phyloP scores from a whole-genome alignment of 2,888 invertebrate genomes.

The Machimus atricapillus region DNA sequence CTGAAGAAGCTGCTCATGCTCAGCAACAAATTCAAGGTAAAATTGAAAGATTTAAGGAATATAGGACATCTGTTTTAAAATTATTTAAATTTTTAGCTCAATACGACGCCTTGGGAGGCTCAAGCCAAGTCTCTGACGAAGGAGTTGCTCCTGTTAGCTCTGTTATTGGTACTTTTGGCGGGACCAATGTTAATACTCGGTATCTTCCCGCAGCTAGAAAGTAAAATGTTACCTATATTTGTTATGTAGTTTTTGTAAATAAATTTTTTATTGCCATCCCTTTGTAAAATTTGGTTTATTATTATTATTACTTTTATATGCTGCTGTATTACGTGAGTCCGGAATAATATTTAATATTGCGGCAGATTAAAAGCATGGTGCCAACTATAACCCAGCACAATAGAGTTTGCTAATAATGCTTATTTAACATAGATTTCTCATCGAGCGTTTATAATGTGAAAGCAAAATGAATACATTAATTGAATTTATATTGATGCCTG shows the following conservation, averaged over 20 bases:
- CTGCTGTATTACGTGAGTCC: neutral
- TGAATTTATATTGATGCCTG: neutral
- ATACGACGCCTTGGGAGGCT: conserved; percentile 45
- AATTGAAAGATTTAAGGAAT: neutral
- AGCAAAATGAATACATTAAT: neutral
- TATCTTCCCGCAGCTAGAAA: conserved; percentile 21
- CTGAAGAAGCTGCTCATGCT: conserved; percentile 46
- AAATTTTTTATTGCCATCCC: neutral
- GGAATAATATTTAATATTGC: neutral
- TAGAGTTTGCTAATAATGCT: neutral
- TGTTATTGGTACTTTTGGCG: conserved; percentile 43
- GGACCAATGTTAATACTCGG: neutral
- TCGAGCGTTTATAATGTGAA: neutral
- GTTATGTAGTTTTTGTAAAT: conserved; percentile 13
- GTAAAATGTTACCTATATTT: neutral
- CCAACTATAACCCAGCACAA: neutral
- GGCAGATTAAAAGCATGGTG: neutral
- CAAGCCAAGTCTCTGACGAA: conserved; percentile 41
- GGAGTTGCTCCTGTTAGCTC: conserved; percentile 44
- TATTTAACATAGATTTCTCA: neutral
- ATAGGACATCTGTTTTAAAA: neutral
- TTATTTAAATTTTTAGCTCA: conserved; percentile 35
- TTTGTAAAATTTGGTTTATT: neutral
- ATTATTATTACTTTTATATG: neutral
- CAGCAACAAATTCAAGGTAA: conserved; percentile 46